Percentiles rank a stretch among this genome's conserved stretches.
Conservation (phyloP, 1,140 invertebrate species). For the Zelostemma sp. region DNA sequence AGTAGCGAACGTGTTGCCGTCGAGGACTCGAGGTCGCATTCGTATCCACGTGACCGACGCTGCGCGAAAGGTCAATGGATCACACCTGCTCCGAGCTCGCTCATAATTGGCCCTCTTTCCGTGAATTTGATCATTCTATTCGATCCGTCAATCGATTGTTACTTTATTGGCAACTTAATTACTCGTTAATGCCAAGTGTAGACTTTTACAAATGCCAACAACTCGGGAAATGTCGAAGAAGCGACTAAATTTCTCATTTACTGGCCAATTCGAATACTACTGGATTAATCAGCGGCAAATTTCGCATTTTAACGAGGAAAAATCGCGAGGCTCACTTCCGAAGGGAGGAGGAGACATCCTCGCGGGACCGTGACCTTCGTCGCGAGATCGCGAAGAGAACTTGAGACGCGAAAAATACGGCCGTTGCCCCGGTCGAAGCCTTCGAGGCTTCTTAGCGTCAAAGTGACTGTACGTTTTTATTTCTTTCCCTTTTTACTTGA, state of each 20-base stretch:
- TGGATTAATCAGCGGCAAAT: too few species aligned
- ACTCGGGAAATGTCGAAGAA: slow-evolving; percentile 34
- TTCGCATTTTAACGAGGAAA: too few species aligned
- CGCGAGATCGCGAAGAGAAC: slow-evolving; percentile 46
- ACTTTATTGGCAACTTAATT: slow-evolving; percentile 30
- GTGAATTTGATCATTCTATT: slow-evolving; percentile 38
- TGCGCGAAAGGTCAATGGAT: slow-evolving; percentile 38
- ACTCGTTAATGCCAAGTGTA: slow-evolving; percentile 41
- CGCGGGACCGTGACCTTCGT: slow-evolving; percentile 46
- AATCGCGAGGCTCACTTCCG: slow-evolving; percentile 24
- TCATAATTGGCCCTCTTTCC: slow-evolving; percentile 22
- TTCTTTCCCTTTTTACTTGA: slow-evolving; percentile 30
- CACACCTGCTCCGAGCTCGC: not conserved
- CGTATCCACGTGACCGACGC: not conserved
- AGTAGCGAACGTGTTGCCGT: slow-evolving; percentile 1
- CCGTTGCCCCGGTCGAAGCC: slow-evolving; percentile 43
- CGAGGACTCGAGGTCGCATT: not conserved
- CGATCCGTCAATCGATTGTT: slow-evolving; percentile 26
- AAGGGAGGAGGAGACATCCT: slow-evolving; percentile 40
- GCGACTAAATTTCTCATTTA: slow-evolving; percentile 22
- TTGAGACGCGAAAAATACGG: slow-evolving; percentile 50
- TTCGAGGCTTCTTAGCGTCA: slow-evolving; percentile 40
- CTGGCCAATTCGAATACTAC: not conserved
- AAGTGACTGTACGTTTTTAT: slow-evolving; percentile 39
- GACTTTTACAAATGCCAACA: slow-evolving; percentile 47